These are phyloP conservation scores for Epinotia ramella DNA, from an alignment of 2,888 invertebrate species.

Conservation along the genomic window DNA sequence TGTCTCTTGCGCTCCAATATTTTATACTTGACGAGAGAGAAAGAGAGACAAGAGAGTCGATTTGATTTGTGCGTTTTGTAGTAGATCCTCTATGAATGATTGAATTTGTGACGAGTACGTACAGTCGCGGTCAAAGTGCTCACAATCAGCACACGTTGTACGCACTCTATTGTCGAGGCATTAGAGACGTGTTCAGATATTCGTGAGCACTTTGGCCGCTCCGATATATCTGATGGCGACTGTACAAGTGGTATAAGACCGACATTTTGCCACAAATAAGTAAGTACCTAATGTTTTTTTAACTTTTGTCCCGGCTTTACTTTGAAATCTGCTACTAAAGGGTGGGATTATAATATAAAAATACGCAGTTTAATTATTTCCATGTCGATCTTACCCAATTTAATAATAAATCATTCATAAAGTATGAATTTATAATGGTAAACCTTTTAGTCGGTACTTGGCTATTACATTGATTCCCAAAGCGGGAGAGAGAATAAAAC, in stretches of 20 bases:
- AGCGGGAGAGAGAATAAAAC: conserved; percentile 47
- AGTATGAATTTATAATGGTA: background rate
- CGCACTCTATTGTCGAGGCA: no score
- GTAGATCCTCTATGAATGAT: background rate
- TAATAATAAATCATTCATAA: background rate
- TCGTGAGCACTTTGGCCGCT: no score
- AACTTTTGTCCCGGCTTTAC: background rate
- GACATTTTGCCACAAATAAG: background rate
- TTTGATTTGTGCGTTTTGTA: background rate
- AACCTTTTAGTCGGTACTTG: background rate
- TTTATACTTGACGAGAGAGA: background rate
- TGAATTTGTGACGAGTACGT: background rate
- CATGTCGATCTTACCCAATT: background rate
- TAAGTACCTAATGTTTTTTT: background rate
- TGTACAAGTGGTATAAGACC: background rate
- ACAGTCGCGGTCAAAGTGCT: no score
- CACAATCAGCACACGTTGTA: no score
- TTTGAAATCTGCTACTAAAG: background rate
- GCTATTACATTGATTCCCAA: conserved; percentile 33
- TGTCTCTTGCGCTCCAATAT: background rate
- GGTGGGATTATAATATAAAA: background rate
- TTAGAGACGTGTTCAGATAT: no score
- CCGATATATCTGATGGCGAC: no score
- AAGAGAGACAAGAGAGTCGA: background rate
- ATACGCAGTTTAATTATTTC: background rate